These are phyloP conservation scores for Ptychadena robeensis DNA, from an alignment of 2,797 vertebrate species.

Conservation along the genomic window DNA sequence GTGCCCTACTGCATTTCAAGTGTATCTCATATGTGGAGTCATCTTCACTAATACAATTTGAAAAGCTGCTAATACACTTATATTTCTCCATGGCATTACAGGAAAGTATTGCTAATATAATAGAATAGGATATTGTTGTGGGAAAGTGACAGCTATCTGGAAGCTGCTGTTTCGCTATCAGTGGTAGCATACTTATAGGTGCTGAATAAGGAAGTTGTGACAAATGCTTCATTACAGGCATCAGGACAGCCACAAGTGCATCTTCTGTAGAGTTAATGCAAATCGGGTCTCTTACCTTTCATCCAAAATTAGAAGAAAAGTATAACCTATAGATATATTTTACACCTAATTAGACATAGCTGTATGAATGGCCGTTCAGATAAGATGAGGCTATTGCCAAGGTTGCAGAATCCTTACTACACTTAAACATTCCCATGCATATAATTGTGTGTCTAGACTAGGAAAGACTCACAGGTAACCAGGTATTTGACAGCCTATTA, in stretches of 20 bases:
- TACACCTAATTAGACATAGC: neutral
- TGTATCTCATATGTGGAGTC: slow-evolving; percentile 39
- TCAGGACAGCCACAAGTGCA: too few relatives aligned
- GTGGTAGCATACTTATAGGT: neutral
- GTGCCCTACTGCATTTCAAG: slow-evolving; percentile 32
- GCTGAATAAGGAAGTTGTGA: neutral
- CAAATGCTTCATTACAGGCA: neutral
- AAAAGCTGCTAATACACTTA: slow-evolving; percentile 72
- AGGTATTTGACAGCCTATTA: neutral
- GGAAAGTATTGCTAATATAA: slow-evolving; percentile 71
- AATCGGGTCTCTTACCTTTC: too few relatives aligned
- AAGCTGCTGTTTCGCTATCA: neutral
- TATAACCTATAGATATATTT: too few relatives aligned
- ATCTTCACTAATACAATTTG: slow-evolving; percentile 73
- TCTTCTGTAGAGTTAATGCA: too few relatives aligned
- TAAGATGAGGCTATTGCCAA: neutral
- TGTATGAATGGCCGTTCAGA: neutral
- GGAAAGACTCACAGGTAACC: neutral
- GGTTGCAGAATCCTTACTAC: neutral
- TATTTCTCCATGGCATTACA: slow-evolving; percentile 73
- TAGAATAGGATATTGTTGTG: slow-evolving; percentile 69
- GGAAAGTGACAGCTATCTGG: slow-evolving; percentile 21
- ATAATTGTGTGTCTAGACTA: neutral
- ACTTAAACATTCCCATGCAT: neutral
- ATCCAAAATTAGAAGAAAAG: too few relatives aligned